phyloP scores from a whole-genome alignment of 1,140 invertebrate genomes.

The Lucilia sericata region DNA sequence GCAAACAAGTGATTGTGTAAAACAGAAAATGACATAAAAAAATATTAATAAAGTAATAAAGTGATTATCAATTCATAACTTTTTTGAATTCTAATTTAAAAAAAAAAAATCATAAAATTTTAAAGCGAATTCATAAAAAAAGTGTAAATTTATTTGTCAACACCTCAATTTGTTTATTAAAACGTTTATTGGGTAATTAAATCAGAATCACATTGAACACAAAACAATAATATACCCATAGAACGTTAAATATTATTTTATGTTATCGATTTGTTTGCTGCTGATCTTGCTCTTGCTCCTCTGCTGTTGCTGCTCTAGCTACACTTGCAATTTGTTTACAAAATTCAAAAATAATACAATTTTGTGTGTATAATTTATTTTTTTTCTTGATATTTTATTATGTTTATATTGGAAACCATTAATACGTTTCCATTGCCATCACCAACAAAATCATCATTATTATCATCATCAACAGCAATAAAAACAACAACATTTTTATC shows the following conservation, averaged over 20 bases:
- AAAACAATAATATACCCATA: too few relatives aligned
- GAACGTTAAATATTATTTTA: too few relatives aligned
- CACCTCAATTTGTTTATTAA: background rate
- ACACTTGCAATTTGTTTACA: background rate
- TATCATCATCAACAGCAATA: background rate
- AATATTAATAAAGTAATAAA: too few relatives aligned
- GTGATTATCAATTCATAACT: too few relatives aligned
- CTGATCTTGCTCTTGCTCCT: background rate
- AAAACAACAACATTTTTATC: too few relatives aligned
- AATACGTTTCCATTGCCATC: background rate
- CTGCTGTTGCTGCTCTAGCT: background rate
- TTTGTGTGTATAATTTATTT: background rate
- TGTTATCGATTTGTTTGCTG: too few relatives aligned
- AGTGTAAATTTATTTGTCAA: background rate
- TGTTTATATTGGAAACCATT: slow-evolving; percentile 17
- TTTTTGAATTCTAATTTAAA: background rate
- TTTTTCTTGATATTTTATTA: background rate
- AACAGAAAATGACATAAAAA: too few relatives aligned
- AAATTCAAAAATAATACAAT: background rate
- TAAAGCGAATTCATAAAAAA: background rate
- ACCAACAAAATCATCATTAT: background rate
- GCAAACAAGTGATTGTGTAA: too few relatives aligned
- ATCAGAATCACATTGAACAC: background rate
- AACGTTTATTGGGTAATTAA: background rate
- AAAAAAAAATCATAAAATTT: background rate